Evolutionary conservation across 2,797 vertebrate genomes (phyloP), one percentile per base, ranked within the genome.

Genomic region (Petrocephalus sullivani): DNA sequence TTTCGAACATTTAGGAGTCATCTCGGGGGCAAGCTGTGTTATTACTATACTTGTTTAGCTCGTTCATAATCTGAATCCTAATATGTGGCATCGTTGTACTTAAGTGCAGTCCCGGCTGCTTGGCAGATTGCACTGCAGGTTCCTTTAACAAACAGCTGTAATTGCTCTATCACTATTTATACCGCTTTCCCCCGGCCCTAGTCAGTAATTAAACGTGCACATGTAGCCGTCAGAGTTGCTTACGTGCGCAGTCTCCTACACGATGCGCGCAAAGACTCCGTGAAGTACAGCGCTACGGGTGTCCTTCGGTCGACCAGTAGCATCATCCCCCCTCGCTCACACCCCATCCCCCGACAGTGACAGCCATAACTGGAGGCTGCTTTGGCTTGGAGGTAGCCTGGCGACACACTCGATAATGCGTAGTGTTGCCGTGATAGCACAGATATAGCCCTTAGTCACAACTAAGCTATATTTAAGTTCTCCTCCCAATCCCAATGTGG

Each of bases 391-490:
- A 51, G 8, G 19, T 54, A 12, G 21, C 41, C 81, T 54, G 81
- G n/a, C n/a, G n/a, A 53, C 21, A 1, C 81, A 53, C 46, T 54
- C 7, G 81, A 84, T 84, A 84, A 84, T 84, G 51, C 4, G 8
- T 14, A 54, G 81, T 51, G 81, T 49, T 84, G 81, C n/a, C 81
- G 10, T 54, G 51, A 54, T 53, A 53, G 81, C 4, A 84, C 81
- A 54, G 21, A 84, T 84, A 84, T 84, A 84, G 81, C 21, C 81
- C 81, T 54, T 53, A 84, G 81, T 84, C 81, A 84, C 81, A 53
- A 23, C 51, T 54, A 54, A 49, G 81, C 81, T 84, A 84, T 84
- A 54, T 84, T 84, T 84, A 84, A 53, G 9, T 51, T 84, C 21
- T 54, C 81, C 81, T 54, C 49, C 81, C 21, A 0, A 21, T 21